Conservation (phyloP, 2,797 vertebrate genomes). For the Lacerta bilineata region DNA sequence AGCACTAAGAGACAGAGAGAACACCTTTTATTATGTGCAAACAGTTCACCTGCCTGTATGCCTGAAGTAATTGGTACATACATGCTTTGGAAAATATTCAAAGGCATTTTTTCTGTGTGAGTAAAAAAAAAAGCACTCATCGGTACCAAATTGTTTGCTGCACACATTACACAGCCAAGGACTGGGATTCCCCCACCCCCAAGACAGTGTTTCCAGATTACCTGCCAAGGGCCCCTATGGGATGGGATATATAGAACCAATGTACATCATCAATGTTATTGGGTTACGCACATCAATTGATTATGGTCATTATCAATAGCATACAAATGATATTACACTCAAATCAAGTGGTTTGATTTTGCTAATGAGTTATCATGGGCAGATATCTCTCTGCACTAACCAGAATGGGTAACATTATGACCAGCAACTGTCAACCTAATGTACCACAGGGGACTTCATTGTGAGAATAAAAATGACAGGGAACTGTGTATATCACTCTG, state of each 20-base stretch:
- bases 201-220: not conserved
- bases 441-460: not conserved
- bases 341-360: not conserved
- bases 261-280: not conserved
- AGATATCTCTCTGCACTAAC: not conserved
- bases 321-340: not conserved
- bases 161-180: slow-evolving; percentile 20
- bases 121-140: slow-evolving; percentile 59
- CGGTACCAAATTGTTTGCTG: slow-evolving; percentile 47
- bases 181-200: not conserved
- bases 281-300: not conserved
- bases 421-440: not conserved
- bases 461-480: not conserved
- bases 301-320: not conserved
- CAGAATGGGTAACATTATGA: not conserved
- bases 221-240: not conserved
- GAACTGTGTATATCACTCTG: not conserved
- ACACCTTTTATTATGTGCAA: slow-evolving; percentile 47
- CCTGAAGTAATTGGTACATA: slow-evolving; percentile 68
- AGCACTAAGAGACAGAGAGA: not conserved
- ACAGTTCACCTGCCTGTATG: slow-evolving; percentile 67
- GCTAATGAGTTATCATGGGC: not conserved
- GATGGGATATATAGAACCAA: not conserved
- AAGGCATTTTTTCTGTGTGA: slow-evolving; percentile 69
- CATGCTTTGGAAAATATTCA: slow-evolving; percentile 73